These are phyloP conservation scores for Tenthredo notha DNA, from an alignment of 2,888 invertebrate genomes.

Conservation along the genomic window DNA sequence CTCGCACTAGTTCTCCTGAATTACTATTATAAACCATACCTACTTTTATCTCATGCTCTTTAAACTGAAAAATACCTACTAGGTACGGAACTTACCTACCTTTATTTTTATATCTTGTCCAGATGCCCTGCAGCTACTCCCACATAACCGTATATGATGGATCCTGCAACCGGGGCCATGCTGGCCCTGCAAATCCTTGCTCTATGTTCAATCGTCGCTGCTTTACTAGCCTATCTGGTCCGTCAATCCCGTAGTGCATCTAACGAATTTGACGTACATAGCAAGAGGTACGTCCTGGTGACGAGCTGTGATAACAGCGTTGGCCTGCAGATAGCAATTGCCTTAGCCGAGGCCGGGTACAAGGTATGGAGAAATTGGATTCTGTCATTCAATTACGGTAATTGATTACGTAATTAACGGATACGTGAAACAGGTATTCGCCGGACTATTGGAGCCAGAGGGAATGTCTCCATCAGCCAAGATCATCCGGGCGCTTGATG, in stretches of 20 bases:
- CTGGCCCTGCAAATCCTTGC: slow-evolving; percentile 90
- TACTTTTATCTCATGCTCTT: background rate
- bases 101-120: slow-evolving; percentile 9
- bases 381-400: slow-evolving; percentile 40
- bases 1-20: slow-evolving; percentile 29
- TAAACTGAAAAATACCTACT: background rate
- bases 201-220: slow-evolving; percentile 91
- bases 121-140: background rate
- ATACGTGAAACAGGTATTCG: slow-evolving; percentile 82
- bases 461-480: slow-evolving; percentile 82
- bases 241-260: slow-evolving; percentile 84
- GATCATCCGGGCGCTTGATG: slow-evolving; percentile 82
- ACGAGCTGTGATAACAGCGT: slow-evolving; percentile 90
- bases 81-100: background rate
- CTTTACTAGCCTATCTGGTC: slow-evolving; percentile 87
- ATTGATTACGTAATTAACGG: slow-evolving; percentile 35
- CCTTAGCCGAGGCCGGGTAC: slow-evolving; percentile 73
- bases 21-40: background rate
- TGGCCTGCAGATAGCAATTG: slow-evolving; percentile 85
- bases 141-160: slow-evolving; percentile 80
- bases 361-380: slow-evolving; percentile 66
- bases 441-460: slow-evolving; percentile 83
- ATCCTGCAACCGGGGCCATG: slow-evolving; percentile 89
- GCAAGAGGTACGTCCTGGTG: slow-evolving; percentile 87
- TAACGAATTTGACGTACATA: slow-evolving; percentile 80